Conservation (phyloP, 2,888 invertebrate species). For the Tholera decimalis region DNA sequence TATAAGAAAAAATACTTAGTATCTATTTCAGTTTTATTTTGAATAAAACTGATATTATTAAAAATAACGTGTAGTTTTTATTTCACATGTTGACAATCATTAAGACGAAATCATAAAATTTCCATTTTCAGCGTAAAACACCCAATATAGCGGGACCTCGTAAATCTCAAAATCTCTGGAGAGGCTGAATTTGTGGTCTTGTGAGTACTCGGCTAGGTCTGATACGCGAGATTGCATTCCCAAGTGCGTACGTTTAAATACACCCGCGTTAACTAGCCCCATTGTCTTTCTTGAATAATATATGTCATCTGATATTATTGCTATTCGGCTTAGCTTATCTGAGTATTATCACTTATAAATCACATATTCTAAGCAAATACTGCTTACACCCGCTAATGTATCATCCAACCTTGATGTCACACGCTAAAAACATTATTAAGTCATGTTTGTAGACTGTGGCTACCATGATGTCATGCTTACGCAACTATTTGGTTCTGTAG, state of each 20-base stretch:
- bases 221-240: no score
- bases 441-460: constrained; percentile 44
- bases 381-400: constrained; percentile 30
- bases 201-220: no score
- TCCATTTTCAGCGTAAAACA: no score
- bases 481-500: constrained; percentile 34
- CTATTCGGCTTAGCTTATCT: background rate
- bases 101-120: no score
- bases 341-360: constrained; percentile 2
- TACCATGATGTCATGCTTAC: constrained; percentile 52
- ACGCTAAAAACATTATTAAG: constrained; percentile 61
- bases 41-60: no score
- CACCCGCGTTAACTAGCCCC: background rate
- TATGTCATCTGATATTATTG: background rate
- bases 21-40: no score
- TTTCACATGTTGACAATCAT: no score
- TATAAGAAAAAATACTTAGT: no score
- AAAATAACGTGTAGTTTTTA: no score
- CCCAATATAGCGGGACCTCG: no score
- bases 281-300: background rate
- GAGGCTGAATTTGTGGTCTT: no score
- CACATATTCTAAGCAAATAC: constrained; percentile 26
- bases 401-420: constrained; percentile 49
- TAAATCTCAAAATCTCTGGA: no score
- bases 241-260: background rate